Evolutionary conservation across 2,888 invertebrate genomes (phyloP), one percentile per base, ranked within the genome.

Genomic region (Aphidoletes aphidimyza): DNA sequence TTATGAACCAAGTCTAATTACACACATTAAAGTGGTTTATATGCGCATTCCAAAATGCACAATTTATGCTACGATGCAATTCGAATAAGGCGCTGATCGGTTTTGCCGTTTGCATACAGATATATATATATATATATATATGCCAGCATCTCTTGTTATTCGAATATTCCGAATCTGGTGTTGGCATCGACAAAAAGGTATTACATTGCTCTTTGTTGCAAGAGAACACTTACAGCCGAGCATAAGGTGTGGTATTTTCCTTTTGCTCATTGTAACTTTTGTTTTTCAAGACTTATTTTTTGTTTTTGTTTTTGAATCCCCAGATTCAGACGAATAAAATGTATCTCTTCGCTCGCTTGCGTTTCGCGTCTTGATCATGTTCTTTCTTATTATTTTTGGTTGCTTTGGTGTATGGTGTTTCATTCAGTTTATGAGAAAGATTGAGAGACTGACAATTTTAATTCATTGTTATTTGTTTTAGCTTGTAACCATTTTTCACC

Each of bases 391-490:
- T n/a, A n/a, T n/a, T n/a, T n/a, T n/a, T n/a, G n/a, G n/a, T n/a
- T n/a, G n/a, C n/a, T n/a, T n/a, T n/a, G n/a, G n/a, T n/a, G n/a
- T n/a, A n/a, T n/a, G n/a, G n/a, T n/a, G n/a, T n/a, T n/a, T 3
- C 22, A 54, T 39, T 39, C 39, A 39, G 39, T 11, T 39, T 8
- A 39, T 8, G 11, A 39, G 11, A 54, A 54, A 54, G 3, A 54
- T 6, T 17, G 54, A 54, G 22, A 2, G 22, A 54, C 11, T 2
- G 14, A 54, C 5, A 5, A 8, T 11, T 69, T 69, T 69, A 30
- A 69, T 69, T 26, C 69, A 69, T 69, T 69, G 69, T 69, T 69
- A 69, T 30, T 69, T 69, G 69, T 69, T 69, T 69, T 69, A 14
- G 69, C 34, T 30, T 30, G 34, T 69, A 34, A 69, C 26, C 26